Evolutionary conservation across 2,797 vertebrate genomes (phyloP), one percentile per base, ranked within the genome.

Genomic region (Oryzias sinensis): DNA sequence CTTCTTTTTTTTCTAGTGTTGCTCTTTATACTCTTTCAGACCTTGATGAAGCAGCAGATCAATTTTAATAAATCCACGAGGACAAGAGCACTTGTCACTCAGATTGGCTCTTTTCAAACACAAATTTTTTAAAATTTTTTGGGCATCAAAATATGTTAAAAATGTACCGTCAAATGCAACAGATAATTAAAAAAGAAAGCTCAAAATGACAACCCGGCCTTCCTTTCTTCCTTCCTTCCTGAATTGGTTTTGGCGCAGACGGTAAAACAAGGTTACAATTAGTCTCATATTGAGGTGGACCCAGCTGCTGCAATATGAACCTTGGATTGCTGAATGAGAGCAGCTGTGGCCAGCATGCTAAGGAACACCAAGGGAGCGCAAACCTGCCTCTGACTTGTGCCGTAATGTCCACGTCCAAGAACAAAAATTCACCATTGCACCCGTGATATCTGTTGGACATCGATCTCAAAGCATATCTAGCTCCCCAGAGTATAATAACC

Each of bases 281-380:
- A 82, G 74, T 60, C 64, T 56, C 56, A 56, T 51, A n/a, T 49
- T 20, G 72, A 74, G 63, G 65, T 74, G 61, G 56, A 37, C 68
- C 53, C 86, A 84, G 78, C 85, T 87, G 86, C 67, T 74, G 82
- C 78, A 77, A 87, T 57, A 72, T 70, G 76, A 90, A 80, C 70
- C 79, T 56, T 22, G 45, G 40, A 77, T 79, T 74, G 56, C 59
- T 59, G 59, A 47, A 66, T 61, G 59, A 70, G 73, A 80, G 68
- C 86, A 85, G 82, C 86, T 85, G 85, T 68, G 76, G 56, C 62
- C 45, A 48, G 53, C 59, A 49, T 17, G 68, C 25, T 53, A 33
- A 56, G 7, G 58, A 60, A 57, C 68, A 73, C 63, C 13, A 62
- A 80, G 49, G 54, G 58, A 49, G 65, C 56, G 62, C 47, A 48